Evolutionary conservation across 2,113 vertebrate species (phyloP).

Genomic region (Chloebia gouldiae): DNA sequence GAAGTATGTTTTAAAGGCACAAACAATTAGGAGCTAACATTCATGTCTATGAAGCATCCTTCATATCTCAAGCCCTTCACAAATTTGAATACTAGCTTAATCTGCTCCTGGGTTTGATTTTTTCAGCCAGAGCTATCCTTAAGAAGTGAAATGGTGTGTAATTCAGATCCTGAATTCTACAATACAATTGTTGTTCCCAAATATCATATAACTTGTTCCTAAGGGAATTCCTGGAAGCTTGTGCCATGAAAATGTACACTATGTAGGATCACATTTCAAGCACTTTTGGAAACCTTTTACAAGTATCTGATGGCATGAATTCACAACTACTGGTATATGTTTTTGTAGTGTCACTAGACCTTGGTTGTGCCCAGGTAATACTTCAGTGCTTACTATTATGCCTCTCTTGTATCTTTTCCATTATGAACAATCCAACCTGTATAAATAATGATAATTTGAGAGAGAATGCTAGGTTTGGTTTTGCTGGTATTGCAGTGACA

Average conservation of each 20-base stretch:
- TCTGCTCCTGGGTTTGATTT: not conserved
- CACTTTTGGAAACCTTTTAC: not conserved
- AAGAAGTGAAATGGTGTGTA: rapidly evolving
- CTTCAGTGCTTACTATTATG: not conserved
- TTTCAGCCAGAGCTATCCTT: not conserved
- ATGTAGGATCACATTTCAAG: not conserved
- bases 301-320: not conserved
- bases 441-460: not conserved
- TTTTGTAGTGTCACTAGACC: not conserved
- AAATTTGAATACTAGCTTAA: not conserved
- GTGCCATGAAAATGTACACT: not conserved
- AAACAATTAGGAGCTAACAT: not conserved
- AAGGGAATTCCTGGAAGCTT: not conserved
- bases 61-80: not conserved
- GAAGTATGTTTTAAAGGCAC: not conserved
- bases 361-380: not conserved
- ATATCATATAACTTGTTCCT: not conserved
- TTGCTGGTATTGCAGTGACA: not conserved
- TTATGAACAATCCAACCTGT: not conserved
- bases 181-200: not conserved
- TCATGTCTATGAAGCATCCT: not conserved
- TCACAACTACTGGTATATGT: not conserved
- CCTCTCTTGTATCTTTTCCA: not conserved
- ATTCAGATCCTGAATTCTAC: not conserved
- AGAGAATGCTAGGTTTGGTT: not conserved